These are phyloP conservation scores for Aldabrachelys gigantea DNA, from an alignment of 2,113 vertebrate genomes.

Conservation along the genomic window DNA sequence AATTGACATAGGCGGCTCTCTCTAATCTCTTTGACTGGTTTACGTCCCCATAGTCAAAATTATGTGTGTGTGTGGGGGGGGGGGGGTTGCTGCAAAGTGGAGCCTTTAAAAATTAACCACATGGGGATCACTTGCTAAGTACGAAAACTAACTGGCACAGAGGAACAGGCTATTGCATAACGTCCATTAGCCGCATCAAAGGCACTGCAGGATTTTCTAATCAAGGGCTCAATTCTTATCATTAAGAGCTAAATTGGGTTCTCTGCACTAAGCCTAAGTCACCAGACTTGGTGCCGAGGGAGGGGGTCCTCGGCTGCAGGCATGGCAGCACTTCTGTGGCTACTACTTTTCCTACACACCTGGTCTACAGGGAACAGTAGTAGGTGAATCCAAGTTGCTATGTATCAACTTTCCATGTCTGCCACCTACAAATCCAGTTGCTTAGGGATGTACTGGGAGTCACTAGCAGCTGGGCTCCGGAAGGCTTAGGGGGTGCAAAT, in stretches of 20 bases:
- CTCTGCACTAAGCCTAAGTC: neutral
- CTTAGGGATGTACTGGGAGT: neutral
- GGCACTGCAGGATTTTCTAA: neutral
- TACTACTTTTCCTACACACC: neutral
- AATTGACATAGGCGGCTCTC: neutral
- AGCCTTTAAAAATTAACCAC: slow-evolving; percentile 1
- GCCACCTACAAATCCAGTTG: neutral
- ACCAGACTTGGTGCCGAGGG: neutral
- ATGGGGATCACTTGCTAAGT: neutral
- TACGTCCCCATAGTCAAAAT: neutral
- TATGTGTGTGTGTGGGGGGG: neutral
- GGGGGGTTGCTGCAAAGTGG: neutral
- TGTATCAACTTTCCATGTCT: neutral
- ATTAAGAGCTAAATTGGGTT: neutral
- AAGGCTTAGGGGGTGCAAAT: neutral
- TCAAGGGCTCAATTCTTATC: neutral
- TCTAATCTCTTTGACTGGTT: neutral
- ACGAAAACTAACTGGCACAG: neutral
- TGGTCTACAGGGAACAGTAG: neutral
- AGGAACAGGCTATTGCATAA: neutral
- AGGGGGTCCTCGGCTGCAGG: fast-evolving
- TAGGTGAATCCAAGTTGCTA: neutral
- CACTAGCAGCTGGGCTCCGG: neutral
- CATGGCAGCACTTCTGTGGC: fast-evolving
- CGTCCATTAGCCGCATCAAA: slow-evolving; percentile 42